These are phyloP conservation scores for Anarrhichthys ocellatus DNA, from an alignment of 2,113 vertebrate species.

Conservation along the genomic window DNA sequence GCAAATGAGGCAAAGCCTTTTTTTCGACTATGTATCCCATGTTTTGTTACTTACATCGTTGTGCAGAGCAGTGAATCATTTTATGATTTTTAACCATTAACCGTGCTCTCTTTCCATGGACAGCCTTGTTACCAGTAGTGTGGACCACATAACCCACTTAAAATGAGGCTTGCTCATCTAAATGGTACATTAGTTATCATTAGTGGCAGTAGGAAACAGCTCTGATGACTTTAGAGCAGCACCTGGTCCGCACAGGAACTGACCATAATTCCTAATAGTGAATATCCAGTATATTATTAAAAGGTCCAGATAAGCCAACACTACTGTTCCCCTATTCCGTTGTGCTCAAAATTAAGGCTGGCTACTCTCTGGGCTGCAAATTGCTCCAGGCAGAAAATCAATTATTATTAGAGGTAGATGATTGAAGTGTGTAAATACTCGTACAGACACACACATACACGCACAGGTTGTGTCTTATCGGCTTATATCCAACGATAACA, in stretches of 20 bases:
- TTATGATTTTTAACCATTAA: not conserved
- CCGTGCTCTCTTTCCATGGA: not conserved
- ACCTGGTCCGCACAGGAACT: constrained; percentile 15
- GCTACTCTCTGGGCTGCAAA: constrained; percentile 6
- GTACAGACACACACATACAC: not conserved
- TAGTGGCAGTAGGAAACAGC: constrained; percentile 3
- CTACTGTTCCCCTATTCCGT: not conserved
- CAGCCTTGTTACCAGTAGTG: not conserved
- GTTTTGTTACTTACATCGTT: not conserved
- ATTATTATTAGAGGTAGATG: constrained; percentile 43
- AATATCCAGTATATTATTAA: constrained; percentile 10
- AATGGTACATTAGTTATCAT: constrained; percentile 25
- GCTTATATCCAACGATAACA: constrained; percentile 45
- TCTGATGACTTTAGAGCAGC: constrained; percentile 26
- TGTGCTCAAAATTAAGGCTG: not conserved
- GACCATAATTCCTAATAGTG: constrained; percentile 1
- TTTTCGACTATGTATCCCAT: not conserved
- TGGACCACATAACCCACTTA: constrained; percentile 24
- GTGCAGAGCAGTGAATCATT: not conserved
- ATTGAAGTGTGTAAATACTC: constrained; percentile 9
- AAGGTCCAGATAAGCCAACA: constrained; percentile 11
- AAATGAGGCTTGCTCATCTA: constrained; percentile 3
- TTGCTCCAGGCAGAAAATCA: constrained; percentile 23
- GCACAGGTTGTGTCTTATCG: not conserved
- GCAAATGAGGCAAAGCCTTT: not conserved